A percentile compares a stretch with the other conserved stretches of the same genome.
These are phyloP conservation scores for Nematolebias whitei DNA, from an alignment of 2,113 vertebrate species.

Conservation along the genomic window DNA sequence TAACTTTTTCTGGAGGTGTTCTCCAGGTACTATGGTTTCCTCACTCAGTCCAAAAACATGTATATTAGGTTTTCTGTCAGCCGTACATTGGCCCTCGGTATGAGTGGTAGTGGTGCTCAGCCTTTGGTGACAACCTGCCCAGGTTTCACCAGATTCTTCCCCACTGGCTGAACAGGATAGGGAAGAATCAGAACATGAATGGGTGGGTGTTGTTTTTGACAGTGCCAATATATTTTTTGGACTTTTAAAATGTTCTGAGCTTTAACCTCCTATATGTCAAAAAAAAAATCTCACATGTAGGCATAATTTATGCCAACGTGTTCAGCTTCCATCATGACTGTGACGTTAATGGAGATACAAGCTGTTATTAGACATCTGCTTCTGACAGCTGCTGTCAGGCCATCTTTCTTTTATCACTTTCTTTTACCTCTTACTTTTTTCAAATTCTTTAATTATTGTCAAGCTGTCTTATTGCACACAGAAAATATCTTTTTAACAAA, in stretches of 20 bases:
- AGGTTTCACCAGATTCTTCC: no score
- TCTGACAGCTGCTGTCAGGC: conserved; percentile 41
- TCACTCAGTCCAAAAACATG: no score
- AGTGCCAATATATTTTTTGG: no score
- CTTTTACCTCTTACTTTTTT: background rate
- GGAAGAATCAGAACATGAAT: no score
- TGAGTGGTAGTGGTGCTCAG: no score
- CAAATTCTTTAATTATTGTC: conserved; percentile 10
- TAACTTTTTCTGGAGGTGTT: no score
- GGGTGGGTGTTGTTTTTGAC: no score
- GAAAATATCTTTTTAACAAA: background rate
- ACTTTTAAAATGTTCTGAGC: background rate
- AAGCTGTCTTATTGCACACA: conserved; percentile 2
- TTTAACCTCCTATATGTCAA: conserved; percentile 2
- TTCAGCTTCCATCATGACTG: conserved; percentile 4
- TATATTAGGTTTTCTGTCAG: no score
- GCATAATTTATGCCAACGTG: background rate
- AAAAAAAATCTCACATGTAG: conserved; percentile 3
- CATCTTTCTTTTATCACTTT: conserved; percentile 17
- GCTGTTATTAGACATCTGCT: conserved; percentile 5
- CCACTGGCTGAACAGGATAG: no score
- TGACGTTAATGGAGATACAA: conserved; percentile 3
- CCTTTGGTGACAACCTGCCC: no score
- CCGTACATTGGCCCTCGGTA: no score
- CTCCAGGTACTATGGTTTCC: no score